phyloP scores from a whole-genome alignment of 2,113 vertebrate genomes.

The Albula goreensis region DNA sequence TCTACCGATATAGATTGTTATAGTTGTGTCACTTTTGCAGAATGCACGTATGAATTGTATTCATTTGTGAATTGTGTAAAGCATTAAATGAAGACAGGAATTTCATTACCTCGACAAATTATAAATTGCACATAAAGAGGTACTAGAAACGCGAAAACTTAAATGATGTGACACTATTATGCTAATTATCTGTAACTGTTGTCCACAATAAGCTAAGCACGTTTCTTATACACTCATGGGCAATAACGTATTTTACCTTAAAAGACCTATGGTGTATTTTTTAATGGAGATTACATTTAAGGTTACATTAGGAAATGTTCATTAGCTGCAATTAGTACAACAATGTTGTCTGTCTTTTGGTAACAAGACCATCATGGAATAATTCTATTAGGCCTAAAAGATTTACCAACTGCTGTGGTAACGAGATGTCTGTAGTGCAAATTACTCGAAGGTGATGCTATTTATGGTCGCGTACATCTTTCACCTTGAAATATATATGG shows the following conservation, averaged over 20 bases:
- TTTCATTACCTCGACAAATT: too few species aligned
- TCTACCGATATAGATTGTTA: too few species aligned
- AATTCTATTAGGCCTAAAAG: conserved; percentile 50
- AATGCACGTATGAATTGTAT: too few species aligned
- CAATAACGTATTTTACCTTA: not conserved
- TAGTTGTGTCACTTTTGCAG: too few species aligned
- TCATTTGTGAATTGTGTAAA: too few species aligned
- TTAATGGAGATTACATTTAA: conserved; percentile 30
- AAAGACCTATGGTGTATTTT: conserved; percentile 40
- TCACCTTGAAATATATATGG: conserved; percentile 33
- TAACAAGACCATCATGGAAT: conserved; percentile 38
- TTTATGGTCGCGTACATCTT: conserved; percentile 33
- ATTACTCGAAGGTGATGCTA: conserved; percentile 51
- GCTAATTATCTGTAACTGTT: too few species aligned
- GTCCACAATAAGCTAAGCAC: too few species aligned
- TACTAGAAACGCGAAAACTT: too few species aligned
- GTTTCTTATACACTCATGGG: too few species aligned
- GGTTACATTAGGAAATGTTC: conserved; percentile 16
- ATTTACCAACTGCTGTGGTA: conserved; percentile 50
- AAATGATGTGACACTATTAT: too few species aligned
- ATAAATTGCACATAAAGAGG: too few species aligned
- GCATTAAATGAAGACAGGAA: too few species aligned
- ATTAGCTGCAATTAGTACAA: conserved; percentile 31
- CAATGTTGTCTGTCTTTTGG: conserved; percentile 33
- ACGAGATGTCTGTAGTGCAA: conserved; percentile 50